These are phyloP conservation scores for Drosophila pseudotakahashii DNA, from an alignment of 2,888 invertebrate species.

Conservation along the genomic window DNA sequence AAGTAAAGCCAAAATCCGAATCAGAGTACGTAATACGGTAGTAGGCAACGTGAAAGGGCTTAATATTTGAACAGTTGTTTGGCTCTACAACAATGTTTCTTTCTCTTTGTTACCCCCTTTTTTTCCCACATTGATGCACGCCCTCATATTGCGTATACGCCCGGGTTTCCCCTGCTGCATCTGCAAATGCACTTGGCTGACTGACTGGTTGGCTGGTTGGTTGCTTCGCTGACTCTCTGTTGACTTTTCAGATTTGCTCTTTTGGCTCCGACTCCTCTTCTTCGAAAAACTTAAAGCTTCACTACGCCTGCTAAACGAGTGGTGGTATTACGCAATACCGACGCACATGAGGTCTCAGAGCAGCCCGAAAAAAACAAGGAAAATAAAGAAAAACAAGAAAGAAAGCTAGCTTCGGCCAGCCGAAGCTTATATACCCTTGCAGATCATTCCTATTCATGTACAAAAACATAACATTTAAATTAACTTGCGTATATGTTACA, in stretches of 20 bases:
- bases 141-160: slow-evolving; percentile 60
- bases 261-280: slow-evolving; percentile 52
- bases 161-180: slow-evolving; percentile 31
- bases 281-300: slow-evolving; percentile 42
- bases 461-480: too few species aligned
- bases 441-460: too few species aligned
- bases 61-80: slow-evolving; percentile 32
- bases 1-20: slow-evolving; percentile 20
- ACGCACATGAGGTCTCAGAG: slow-evolving; percentile 71
- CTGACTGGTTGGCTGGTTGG: slow-evolving; percentile 22
- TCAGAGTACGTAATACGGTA: slow-evolving; percentile 44
- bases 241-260: slow-evolving; percentile 73
- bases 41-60: slow-evolving; percentile 33
- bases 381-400: slow-evolving; percentile 9
- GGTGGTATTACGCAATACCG: slow-evolving; percentile 70
- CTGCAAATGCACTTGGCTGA: slow-evolving; percentile 69
- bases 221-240: slow-evolving; percentile 56
- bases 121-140: slow-evolving; percentile 50
- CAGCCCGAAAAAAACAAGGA: background rate
- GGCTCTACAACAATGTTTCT: slow-evolving; percentile 27
- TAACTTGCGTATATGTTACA: too few species aligned
- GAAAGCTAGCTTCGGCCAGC: too few species aligned
- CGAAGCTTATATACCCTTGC: too few species aligned
- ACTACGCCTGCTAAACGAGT: slow-evolving; percentile 74
- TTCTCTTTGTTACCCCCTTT: slow-evolving; percentile 1